Percentiles rank a stretch among this genome's conserved stretches.
phyloP scores from a whole-genome alignment of 2,113 vertebrate genomes.

The Fulmarus glacialis region DNA sequence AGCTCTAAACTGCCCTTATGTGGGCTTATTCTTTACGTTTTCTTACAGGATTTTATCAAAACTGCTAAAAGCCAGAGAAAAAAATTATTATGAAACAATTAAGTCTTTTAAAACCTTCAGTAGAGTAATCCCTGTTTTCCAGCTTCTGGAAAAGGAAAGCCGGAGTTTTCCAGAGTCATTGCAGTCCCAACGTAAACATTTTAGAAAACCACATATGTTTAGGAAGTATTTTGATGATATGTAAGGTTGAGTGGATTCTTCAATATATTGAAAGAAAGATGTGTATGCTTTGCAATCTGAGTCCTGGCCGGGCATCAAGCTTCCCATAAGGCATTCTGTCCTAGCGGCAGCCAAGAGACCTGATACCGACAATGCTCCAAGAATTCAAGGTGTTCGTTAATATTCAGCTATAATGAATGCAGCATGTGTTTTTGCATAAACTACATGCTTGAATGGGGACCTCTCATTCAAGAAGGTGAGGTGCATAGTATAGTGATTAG shows the following conservation, averaged over 20 bases:
- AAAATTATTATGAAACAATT: background rate
- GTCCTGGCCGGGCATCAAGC: constrained; percentile 32
- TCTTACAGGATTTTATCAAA: background rate
- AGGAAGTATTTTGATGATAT: constrained; percentile 9
- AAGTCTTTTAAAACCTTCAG: background rate
- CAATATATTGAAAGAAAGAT: background rate
- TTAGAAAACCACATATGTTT: background rate
- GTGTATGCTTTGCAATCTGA: constrained; percentile 36
- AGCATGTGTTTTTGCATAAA: constrained; percentile 40
- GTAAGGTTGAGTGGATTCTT: background rate
- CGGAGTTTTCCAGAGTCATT: background rate
- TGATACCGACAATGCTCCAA: constrained; percentile 5
- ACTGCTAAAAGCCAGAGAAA: background rate
- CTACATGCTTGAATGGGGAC: constrained; percentile 21
- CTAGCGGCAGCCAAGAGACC: constrained; percentile 32
- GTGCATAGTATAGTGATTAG: constrained; percentile 1
- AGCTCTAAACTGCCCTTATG: background rate
- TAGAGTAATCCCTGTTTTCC: background rate
- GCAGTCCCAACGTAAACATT: background rate
- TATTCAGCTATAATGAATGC: constrained; percentile 48
- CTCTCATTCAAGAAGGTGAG: constrained; percentile 48
- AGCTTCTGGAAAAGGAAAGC: background rate
- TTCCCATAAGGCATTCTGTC: constrained; percentile 8
- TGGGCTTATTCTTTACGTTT: background rate
- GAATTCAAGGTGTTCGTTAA: constrained; percentile 62